A percentile compares a stretch with the other conserved stretches of the same genome.
These are phyloP conservation scores for Apamea epomidion DNA, from an alignment of 2,888 invertebrate species.

Conservation along the genomic window DNA sequence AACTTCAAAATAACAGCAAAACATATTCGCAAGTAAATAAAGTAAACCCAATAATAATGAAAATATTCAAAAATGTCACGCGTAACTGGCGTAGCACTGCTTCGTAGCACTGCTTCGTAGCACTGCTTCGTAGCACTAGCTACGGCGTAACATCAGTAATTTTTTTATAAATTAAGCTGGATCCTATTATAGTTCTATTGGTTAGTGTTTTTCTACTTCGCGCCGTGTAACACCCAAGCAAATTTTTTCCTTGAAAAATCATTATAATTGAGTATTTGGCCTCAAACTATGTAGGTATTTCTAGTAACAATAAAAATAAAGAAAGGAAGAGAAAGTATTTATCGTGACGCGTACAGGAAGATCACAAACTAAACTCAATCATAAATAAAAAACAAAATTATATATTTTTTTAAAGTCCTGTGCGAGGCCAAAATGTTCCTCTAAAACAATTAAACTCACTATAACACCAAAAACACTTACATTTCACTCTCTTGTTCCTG, in stretches of 20 bases:
- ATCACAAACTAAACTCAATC: too few relatives aligned
- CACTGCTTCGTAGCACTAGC: too few relatives aligned
- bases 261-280: neutral
- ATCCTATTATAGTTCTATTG: neutral
- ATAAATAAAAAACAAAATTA: too few relatives aligned
- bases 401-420: too few relatives aligned
- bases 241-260: neutral
- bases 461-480: conserved; percentile 19
- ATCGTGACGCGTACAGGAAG: too few relatives aligned
- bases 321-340: too few relatives aligned
- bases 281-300: too few relatives aligned
- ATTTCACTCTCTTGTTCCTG: neutral
- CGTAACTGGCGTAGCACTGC: conserved; percentile 10
- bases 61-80: neutral
- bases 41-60: neutral
- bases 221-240: neutral
- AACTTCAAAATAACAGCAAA: neutral
- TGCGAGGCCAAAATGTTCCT: too few relatives aligned
- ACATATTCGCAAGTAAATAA: neutral
- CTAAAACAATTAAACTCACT: neutral
- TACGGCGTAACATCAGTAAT: neutral
- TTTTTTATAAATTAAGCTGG: neutral
- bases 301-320: too few relatives aligned
- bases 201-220: neutral
- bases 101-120: too few relatives aligned